phyloP scores from a whole-genome alignment of 2,888 invertebrate genomes.

The Netelia fuscicornis region DNA sequence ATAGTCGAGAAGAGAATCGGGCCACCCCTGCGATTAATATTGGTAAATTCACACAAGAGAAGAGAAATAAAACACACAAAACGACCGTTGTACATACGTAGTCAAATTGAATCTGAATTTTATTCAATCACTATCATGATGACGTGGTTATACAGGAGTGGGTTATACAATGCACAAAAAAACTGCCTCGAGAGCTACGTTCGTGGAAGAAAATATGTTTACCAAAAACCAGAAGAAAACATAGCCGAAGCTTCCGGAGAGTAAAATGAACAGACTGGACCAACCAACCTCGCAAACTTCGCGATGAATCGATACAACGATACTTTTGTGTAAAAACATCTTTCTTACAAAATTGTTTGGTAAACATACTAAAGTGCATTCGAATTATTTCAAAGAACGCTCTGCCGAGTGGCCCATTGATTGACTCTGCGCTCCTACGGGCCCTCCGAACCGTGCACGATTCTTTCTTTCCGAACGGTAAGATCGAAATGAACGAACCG shows the following conservation, averaged over 20 bases:
- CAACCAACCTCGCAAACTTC: slow-evolving; percentile 61
- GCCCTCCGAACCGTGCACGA: slow-evolving; percentile 12
- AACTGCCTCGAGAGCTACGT: slow-evolving; percentile 79
- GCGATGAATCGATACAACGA: slow-evolving; percentile 44
- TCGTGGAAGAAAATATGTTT: slow-evolving; percentile 80
- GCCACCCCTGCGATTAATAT: slow-evolving; percentile 65
- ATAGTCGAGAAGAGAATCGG: slow-evolving; percentile 67
- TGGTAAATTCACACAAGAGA: slow-evolving; percentile 74
- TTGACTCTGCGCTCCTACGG: slow-evolving; percentile 6
- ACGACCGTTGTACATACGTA: slow-evolving; percentile 78
- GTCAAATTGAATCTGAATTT: slow-evolving; percentile 83
- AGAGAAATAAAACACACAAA: slow-evolving; percentile 81
- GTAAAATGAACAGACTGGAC: slow-evolving; percentile 49
- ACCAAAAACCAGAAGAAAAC: slow-evolving; percentile 74
- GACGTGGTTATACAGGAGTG: slow-evolving; percentile 81
- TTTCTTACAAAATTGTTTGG: slow-evolving; percentile 71
- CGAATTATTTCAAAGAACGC: slow-evolving; percentile 71
- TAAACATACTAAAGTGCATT: slow-evolving; percentile 76
- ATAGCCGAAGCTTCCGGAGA: slow-evolving; percentile 22
- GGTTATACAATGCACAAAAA: slow-evolving; percentile 82
- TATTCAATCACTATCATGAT: slow-evolving; percentile 83
- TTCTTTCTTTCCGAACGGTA: slow-evolving; percentile 38
- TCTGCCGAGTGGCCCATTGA: slow-evolving; percentile 34
- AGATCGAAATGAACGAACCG: slow-evolving; percentile 61
- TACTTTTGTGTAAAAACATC: slow-evolving; percentile 47